Base-by-base conservation (phyloP, 2,113 vertebrate species). In the Tachysurus fulvidraco region DNA sequence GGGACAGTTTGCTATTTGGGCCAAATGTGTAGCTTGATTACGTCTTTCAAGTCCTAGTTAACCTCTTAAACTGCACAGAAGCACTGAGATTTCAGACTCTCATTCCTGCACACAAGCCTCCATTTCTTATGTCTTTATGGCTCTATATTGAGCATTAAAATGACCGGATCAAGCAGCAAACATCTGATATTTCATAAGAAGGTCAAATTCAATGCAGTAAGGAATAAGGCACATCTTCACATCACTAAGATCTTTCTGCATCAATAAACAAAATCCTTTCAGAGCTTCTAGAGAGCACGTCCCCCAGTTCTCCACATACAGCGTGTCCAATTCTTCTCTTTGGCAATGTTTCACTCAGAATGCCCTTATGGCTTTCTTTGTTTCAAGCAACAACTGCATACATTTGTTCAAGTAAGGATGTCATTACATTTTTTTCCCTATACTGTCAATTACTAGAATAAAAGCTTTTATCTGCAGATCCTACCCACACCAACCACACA, bases 381-480 rank as follows among this genome's bases (percentile, higher is more conserved):
- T 60, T 23, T 84, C 60, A 79, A 67, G 85, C 81, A 84, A 83
- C 41, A 86, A 85, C 17, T 71, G 82, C 76, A 85, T 85, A 85
- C 28, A 67, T 85, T 77, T 52, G 41, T 44, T 57, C 83, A 73
- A 78, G 81, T 23, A 86, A 83, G 36, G 21, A 52, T 73, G 77
- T 73, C 81, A 55, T 67, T 83, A 73, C 73, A 17, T 44, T 60
- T n/a, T 86, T 25, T 69, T 19, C 5, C 30, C 74, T 50, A 55
- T 79, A 41, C 60, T 67, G 62, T 19, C 55, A 46, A 83, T 85
- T 57, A 28, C 82, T 44, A 28, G 69, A 81, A 85, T 74, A 81
- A 87, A 85, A 73, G 77, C 69, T 77, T 85, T 82, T 83, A 83
- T 89, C 50, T 54, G 41, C 41, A 50, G n/a, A 77, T 83, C 60